These are phyloP conservation scores for Dryadula phaetusa DNA, from an alignment of 2,888 invertebrate species.

Conservation along the genomic window DNA sequence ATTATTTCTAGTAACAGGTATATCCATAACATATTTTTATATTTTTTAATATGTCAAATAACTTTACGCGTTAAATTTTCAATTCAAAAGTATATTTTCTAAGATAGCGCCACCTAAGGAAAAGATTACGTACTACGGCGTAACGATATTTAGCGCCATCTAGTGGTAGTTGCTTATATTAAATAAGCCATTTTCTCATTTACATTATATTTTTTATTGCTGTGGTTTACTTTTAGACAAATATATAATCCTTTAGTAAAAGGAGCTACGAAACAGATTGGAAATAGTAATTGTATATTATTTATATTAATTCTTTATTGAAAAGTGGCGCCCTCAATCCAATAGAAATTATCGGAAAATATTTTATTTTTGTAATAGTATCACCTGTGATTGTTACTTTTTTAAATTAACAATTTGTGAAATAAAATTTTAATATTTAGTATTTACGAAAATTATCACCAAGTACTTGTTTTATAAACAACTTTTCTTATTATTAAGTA, in stretches of 20 bases:
- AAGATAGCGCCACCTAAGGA: constrained; percentile 35
- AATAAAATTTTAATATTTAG: too few relatives aligned
- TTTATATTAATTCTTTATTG: neutral
- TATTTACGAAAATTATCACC: too few relatives aligned
- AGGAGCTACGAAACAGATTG: too few relatives aligned
- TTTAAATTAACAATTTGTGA: too few relatives aligned
- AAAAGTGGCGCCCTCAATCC: neutral
- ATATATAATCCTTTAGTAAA: neutral
- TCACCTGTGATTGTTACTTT: too few relatives aligned
- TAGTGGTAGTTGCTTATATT: constrained; percentile 28
- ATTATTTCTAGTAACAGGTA: neutral
- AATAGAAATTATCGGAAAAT: neutral
- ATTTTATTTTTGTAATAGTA: too few relatives aligned
- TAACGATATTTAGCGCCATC: constrained; percentile 37
- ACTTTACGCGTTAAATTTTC: neutral
- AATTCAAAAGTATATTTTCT: neutral
- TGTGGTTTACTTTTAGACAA: neutral
- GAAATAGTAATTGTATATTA: too few relatives aligned
- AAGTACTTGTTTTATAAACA: too few relatives aligned
- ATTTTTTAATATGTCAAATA: too few relatives aligned
- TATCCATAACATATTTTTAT: neutral
- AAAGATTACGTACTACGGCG: constrained; percentile 28
- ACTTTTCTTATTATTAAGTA: too few relatives aligned
- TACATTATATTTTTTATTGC: neutral
- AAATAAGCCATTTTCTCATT: neutral